Evolutionary conservation across 2,888 invertebrate genomes (phyloP).

Genomic region (Caenorhabditis sp.): DNA sequence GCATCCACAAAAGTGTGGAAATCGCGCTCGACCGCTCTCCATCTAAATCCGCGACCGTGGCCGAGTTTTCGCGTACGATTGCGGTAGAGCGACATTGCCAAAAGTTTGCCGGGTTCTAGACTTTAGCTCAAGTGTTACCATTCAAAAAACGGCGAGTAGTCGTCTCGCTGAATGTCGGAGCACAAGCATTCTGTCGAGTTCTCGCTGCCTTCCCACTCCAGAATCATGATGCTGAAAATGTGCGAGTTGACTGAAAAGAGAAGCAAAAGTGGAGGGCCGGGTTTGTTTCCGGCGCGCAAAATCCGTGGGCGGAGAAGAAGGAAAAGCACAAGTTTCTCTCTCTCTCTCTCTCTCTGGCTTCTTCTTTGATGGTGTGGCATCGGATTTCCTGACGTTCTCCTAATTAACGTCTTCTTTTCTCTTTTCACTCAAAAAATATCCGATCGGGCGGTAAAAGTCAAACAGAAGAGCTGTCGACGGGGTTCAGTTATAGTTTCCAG

Average conservation of each 20-base stretch:
- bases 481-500: no score
- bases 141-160: constrained; percentile 77
- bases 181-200: constrained; percentile 73
- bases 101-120: no score
- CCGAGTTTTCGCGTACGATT: no score
- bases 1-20: no score
- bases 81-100: no score
- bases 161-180: constrained; percentile 77
- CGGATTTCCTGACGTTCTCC: constrained; percentile 50
- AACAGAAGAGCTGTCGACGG: constrained; percentile 9
- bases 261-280: background rate
- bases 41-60: no score
- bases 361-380: constrained; percentile 6
- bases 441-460: background rate
- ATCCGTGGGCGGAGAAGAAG: constrained; percentile 38
- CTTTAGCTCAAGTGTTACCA: no score
- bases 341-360: no score
- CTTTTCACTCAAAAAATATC: background rate
- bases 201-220: constrained; percentile 58
- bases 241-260: background rate
- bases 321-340: no score
- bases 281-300: background rate
- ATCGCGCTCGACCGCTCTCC: no score
- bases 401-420: constrained; percentile 26
- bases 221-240: constrained; percentile 63